These are phyloP conservation scores for Galago senegalensis DNA, from an alignment of 2,797 vertebrate genomes.

Conservation along the genomic window DNA sequence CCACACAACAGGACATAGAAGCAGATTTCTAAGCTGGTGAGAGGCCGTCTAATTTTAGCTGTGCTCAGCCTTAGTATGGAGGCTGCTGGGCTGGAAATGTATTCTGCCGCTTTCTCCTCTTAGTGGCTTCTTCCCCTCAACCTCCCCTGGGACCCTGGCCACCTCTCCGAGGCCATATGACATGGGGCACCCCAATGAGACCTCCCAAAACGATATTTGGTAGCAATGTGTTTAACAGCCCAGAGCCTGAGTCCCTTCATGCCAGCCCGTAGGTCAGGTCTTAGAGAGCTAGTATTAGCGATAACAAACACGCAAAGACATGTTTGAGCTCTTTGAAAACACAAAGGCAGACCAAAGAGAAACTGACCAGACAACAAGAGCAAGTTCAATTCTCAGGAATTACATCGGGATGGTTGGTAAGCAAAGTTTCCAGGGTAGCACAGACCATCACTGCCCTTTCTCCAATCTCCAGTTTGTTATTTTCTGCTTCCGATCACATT, in stretches of 20 bases:
- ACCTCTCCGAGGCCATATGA: background rate
- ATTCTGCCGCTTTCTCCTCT: constrained; percentile 8
- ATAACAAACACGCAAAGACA: background rate
- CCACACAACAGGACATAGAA: background rate
- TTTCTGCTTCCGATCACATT: background rate
- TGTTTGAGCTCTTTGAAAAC: background rate
- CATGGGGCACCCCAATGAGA: constrained; percentile 34
- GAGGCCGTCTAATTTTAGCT: constrained; percentile 55
- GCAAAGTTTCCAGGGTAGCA: background rate
- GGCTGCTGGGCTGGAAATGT: background rate
- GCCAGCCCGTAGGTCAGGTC: background rate
- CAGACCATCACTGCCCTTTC: background rate
- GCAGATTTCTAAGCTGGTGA: constrained; percentile 4
- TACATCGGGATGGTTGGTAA: background rate
- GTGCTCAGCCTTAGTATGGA: background rate
- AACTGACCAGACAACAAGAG: background rate
- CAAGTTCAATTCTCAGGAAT: background rate
- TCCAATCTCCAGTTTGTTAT: background rate
- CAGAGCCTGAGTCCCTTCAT: background rate
- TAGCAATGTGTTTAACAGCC: background rate
- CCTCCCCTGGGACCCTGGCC: background rate
- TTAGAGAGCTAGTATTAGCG: constrained; percentile 7
- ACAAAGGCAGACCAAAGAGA: background rate
- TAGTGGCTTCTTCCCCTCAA: background rate
- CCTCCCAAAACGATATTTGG: background rate